Evolutionary conservation across 1,140 invertebrate species (phyloP).

Genomic region (Orius insidiosus): DNA sequence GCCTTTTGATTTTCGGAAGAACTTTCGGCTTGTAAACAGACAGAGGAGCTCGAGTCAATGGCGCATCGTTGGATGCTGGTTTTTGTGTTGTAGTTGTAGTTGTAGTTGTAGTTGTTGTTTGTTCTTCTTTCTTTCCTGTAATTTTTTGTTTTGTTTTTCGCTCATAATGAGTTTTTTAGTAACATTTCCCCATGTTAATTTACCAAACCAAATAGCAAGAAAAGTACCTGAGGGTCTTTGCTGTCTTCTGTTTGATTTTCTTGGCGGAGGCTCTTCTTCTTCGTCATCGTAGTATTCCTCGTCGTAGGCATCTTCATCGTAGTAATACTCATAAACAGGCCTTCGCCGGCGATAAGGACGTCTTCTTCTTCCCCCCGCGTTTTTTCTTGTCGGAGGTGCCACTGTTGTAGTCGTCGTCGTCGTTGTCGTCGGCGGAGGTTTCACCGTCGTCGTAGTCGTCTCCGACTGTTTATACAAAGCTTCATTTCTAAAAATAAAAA

Average conservation of each 20-base stretch:
- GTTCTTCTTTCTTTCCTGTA: conserved; percentile 3
- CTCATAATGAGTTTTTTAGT: no score
- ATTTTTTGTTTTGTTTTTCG: no score
- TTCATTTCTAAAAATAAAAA: conserved; percentile 69
- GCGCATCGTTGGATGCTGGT: conserved; percentile 5
- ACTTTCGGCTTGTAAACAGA: conserved; percentile 51
- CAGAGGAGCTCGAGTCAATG: conserved; percentile 24
- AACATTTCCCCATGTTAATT: no score
- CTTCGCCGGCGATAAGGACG: conserved; percentile 19
- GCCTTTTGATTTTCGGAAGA: conserved; percentile 58
- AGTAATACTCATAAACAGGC: conserved; percentile 22
- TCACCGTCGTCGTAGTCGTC: conserved; percentile 32
- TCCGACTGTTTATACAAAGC: conserved; percentile 60
- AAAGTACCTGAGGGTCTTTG: conserved; percentile 13
- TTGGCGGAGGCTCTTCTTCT: conserved; percentile 16
- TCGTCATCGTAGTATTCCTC: conserved; percentile 21
- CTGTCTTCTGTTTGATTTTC: conserved; percentile 15
- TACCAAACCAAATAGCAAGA: no score
- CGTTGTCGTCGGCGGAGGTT: conserved; percentile 17
- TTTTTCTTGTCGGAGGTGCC: conserved; percentile 8
- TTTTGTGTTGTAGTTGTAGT: conserved; percentile 3
- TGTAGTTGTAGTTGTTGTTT: conserved; percentile 2
- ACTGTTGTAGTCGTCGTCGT: conserved; percentile 14
- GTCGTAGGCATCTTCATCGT: conserved; percentile 21
- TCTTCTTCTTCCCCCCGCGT: conserved; percentile 14